A percentile compares a stretch with the other conserved stretches of the same genome.
These are phyloP conservation scores for Nematostella vectensis DNA, from an alignment of 92 coral and sea anemone species.

Conservation along the genomic window DNA sequence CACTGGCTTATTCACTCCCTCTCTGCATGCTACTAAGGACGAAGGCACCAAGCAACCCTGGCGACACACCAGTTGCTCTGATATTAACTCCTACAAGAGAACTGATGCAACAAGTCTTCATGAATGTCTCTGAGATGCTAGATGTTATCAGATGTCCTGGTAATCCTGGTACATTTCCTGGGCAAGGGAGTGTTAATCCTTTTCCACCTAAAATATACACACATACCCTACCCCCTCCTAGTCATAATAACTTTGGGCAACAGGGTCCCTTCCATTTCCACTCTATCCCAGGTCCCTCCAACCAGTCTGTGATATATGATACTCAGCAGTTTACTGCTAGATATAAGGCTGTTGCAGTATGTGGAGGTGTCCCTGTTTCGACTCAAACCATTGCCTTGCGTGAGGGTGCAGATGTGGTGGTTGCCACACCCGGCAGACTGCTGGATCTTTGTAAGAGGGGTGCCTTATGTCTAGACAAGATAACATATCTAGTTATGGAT, in stretches of 20 bases:
- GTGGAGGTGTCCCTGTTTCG: constrained; percentile 88
- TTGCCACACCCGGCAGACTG: constrained; percentile 90
- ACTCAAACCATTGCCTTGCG: constrained; percentile 54
- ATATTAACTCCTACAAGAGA: constrained; percentile 91
- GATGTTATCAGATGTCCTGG: constrained; percentile 9
- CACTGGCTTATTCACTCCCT: constrained; percentile 84
- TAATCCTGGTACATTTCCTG: background rate
- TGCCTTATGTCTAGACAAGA: constrained; percentile 46
- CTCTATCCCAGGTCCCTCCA: too few species aligned
- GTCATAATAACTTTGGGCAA: too few species aligned
- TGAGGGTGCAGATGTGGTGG: constrained; percentile 72
- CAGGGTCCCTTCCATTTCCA: too few species aligned
- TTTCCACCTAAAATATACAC: too few species aligned
- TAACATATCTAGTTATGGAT: constrained; percentile 86
- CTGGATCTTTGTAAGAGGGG: constrained; percentile 91
- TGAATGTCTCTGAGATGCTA: constrained; percentile 43
- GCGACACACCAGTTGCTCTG: constrained; percentile 68
- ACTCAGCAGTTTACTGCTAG: too few species aligned
- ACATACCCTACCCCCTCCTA: too few species aligned
- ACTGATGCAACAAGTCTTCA: constrained; percentile 83
- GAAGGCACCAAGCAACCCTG: constrained; percentile 61
- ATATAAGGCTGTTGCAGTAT: constrained; percentile 61
- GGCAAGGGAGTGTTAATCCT: too few species aligned
- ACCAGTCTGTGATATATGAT: too few species aligned
- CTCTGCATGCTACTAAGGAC: constrained; percentile 67